phyloP scores from a whole-genome alignment of 2,888 invertebrate species.

The Strigamia crassipes region DNA sequence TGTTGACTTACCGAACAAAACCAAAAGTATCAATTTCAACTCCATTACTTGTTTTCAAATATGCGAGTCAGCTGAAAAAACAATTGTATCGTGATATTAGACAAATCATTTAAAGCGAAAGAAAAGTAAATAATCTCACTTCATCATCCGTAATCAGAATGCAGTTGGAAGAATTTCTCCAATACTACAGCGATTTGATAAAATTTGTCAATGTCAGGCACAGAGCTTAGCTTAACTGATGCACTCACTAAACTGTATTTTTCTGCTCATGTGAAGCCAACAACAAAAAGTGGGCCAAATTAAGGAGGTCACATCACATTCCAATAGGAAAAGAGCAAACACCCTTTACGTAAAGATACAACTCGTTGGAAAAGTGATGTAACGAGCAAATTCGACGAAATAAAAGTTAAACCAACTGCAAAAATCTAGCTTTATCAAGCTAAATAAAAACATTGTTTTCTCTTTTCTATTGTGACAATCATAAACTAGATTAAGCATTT shows the following conservation, averaged over 20 bases:
- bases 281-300: neutral
- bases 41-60: neutral
- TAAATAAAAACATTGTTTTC: too few relatives aligned
- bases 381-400: neutral
- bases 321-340: neutral
- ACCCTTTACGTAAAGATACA: neutral
- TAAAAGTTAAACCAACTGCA: neutral
- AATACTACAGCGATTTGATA: neutral
- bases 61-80: neutral
- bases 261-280: neutral
- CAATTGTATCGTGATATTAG: neutral
- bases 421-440: neutral
- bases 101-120: neutral
- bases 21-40: neutral
- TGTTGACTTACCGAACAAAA: neutral
- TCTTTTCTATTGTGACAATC: too few relatives aligned
- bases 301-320: neutral
- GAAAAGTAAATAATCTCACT: neutral
- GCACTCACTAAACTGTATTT: neutral
- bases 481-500: too few relatives aligned
- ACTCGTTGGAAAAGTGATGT: neutral
- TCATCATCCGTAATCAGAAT: neutral
- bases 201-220: neutral
- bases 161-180: neutral
- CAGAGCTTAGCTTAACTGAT: neutral